Percentiles rank a stretch among this genome's conserved stretches.
Conservation (phyloP, 2,888 invertebrate species). For the Ellobium chinense region DNA sequence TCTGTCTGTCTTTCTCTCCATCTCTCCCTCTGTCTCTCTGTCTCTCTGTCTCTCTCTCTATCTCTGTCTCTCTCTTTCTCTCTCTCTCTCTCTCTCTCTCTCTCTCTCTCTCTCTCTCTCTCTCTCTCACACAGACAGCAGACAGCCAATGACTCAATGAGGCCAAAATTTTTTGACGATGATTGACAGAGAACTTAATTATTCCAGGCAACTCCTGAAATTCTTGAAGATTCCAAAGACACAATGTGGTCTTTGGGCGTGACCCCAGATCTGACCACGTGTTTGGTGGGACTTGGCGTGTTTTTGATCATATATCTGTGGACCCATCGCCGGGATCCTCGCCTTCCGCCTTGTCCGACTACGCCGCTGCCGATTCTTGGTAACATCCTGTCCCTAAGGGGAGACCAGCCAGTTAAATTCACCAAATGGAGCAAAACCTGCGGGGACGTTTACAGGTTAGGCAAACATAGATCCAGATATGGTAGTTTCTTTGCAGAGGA, state of each 20-base stretch:
- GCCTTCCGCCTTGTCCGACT: not conserved
- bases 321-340: not conserved
- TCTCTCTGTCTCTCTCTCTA: not conserved
- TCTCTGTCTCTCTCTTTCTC: not conserved
- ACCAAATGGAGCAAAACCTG: not conserved
- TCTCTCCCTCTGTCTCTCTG: too few relatives aligned
- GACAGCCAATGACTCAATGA: too few relatives aligned
- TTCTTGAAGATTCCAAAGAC: too few relatives aligned
- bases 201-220: too few relatives aligned
- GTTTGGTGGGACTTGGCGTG: not conserved
- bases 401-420: not conserved
- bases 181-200: too few relatives aligned
- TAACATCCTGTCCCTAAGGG: not conserved
- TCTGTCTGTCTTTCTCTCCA: too few relatives aligned
- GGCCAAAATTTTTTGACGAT: too few relatives aligned
- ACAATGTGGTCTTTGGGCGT: too few relatives aligned
- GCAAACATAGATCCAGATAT: too few relatives aligned
- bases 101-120: not conserved
- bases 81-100: constrained; percentile 8
- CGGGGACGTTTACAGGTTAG: not conserved
- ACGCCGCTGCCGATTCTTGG: not conserved
- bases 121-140: too few relatives aligned
- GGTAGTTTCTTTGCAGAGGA: too few relatives aligned
- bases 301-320: not conserved
- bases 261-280: too few relatives aligned